Conservation (phyloP, 2,113 vertebrate genomes). For the Paramisgurnus dabryanus region DNA sequence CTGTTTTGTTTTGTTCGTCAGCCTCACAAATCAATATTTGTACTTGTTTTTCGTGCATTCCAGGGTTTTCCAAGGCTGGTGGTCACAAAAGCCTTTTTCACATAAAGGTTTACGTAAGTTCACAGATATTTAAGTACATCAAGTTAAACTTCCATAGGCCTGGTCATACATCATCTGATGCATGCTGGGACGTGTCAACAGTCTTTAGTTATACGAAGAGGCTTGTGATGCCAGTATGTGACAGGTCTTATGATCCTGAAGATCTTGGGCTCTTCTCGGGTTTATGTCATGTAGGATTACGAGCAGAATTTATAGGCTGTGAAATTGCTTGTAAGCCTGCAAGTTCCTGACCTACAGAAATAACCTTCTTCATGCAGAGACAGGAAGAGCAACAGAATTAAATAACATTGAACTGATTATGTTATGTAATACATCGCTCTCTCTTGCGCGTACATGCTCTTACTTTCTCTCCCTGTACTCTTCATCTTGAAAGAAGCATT, state of each 20-base stretch:
- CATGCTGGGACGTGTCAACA: neutral
- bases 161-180: neutral
- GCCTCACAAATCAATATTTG: conserved; percentile 2
- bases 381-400: conserved; percentile 15
- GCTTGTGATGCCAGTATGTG: conserved; percentile 1
- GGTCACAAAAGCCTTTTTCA: neutral
- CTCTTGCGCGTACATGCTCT: neutral
- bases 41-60: neutral
- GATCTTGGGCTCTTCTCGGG: neutral
- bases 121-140: conserved; percentile 10
- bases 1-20: conserved; percentile 3
- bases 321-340: neutral
- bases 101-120: neutral
- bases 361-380: conserved; percentile 22
- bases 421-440: conserved; percentile 29
- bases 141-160: neutral
- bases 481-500: neutral
- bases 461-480: too few species aligned
- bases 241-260: conserved; percentile 11
- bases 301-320: conserved; percentile 8
- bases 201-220: conserved; percentile 1
- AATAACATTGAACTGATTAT: conserved; percentile 12
- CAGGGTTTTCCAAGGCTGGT: neutral
- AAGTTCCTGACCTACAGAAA: conserved; percentile 1
- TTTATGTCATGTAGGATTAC: conserved; percentile 14